A percentile compares a stretch with the other conserved stretches of the same genome.
phyloP scores from a whole-genome alignment of 1,140 invertebrate genomes.

The Saccostrea cuccullata region DNA sequence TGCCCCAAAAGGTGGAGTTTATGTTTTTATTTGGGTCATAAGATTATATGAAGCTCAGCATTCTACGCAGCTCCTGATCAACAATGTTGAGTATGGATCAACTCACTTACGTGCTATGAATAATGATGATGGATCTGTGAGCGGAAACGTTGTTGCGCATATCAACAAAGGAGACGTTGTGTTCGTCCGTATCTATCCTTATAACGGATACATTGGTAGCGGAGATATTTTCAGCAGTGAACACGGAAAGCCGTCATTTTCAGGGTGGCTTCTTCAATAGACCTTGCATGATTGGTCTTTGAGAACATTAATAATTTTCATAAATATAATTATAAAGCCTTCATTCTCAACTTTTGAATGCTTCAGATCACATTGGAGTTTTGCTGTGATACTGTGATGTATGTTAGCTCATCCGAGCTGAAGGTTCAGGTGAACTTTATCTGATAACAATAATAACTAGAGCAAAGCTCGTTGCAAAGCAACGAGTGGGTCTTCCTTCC shows the following conservation, averaged over 20 bases:
- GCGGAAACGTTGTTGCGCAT: constrained; percentile 14
- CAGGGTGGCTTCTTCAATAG: background rate
- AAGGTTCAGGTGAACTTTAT: too few species aligned
- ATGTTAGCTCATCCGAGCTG: too few species aligned
- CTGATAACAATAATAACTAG: too few species aligned
- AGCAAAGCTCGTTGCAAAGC: too few species aligned
- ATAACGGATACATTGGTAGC: background rate
- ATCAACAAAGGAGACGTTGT: constrained; percentile 37
- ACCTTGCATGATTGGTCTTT: background rate
- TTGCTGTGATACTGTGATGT: too few species aligned
- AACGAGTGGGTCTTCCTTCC: too few species aligned
- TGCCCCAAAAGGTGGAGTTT: constrained; percentile 26
- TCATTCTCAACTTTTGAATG: too few species aligned
- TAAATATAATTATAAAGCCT: too few species aligned
- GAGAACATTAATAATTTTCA: too few species aligned
- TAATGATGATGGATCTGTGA: too few species aligned
- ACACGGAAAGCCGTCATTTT: constrained; percentile 1
- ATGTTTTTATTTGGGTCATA: constrained; percentile 36
- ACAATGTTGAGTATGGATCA: constrained; percentile 3
- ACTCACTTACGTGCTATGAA: background rate
- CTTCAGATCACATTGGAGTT: too few species aligned
- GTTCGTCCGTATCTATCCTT: constrained; percentile 16
- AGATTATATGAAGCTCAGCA: background rate
- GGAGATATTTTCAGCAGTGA: background rate
- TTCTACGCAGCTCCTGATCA: constrained; percentile 21